Percentiles rank a stretch among this genome's conserved stretches.
phyloP scores from a whole-genome alignment of 2,797 vertebrate species.

The Simalia tracyae region DNA sequence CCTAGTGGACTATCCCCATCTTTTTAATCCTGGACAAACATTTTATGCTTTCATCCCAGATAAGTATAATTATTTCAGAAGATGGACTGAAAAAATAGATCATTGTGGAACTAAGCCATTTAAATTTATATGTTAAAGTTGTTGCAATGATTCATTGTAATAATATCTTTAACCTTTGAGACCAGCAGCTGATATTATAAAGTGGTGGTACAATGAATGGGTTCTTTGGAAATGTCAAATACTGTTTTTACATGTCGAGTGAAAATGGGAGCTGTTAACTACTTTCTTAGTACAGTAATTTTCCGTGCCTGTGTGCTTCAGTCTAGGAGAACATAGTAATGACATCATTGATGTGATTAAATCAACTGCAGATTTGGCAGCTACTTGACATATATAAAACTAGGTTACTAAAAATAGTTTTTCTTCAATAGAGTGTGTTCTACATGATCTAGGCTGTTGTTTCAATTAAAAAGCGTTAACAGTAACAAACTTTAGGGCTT shows the following conservation, averaged over 20 bases:
- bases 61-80: conserved; percentile 56
- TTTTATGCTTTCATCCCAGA: conserved; percentile 39
- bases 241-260: neutral
- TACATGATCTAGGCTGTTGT: neutral
- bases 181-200: conserved; percentile 5
- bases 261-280: neutral
- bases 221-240: neutral
- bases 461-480: neutral
- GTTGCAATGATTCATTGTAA: conserved; percentile 52
- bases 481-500: neutral
- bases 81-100: conserved; percentile 55
- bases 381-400: neutral
- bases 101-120: conserved; percentile 66
- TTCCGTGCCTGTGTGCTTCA: neutral
- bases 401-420: neutral
- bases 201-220: neutral
- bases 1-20: neutral
- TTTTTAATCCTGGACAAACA: neutral
- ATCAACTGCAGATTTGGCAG: neutral
- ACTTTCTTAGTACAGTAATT: neutral
- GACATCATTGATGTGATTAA: neutral
- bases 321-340: neutral
- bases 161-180: conserved; percentile 25
- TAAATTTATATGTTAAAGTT: conserved; percentile 63
- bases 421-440: neutral